A percentile compares a stretch with the other conserved stretches of the same genome.
These are phyloP conservation scores for Azorinus chamasolen DNA, from an alignment of 2,888 invertebrate genomes.

Conservation along the genomic window DNA sequence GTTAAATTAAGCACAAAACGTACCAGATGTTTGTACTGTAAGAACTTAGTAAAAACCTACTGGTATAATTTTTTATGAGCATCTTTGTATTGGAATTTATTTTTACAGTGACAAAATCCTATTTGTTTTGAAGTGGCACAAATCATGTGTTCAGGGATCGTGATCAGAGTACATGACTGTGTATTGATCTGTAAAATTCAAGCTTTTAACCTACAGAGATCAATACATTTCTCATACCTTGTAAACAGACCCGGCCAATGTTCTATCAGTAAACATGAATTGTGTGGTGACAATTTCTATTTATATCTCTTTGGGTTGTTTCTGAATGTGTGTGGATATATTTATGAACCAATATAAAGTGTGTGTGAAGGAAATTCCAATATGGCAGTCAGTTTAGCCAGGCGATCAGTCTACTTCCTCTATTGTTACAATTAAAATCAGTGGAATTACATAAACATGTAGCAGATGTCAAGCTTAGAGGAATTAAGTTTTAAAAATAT, in stretches of 20 bases:
- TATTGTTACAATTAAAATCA: not conserved
- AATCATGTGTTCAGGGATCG: too few relatives aligned
- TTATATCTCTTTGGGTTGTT: not conserved
- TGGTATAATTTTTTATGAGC: too few relatives aligned
- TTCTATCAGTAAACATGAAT: too few relatives aligned
- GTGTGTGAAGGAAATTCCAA: slow-evolving; percentile 44
- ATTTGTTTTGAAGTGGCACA: too few relatives aligned
- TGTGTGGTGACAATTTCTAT: slow-evolving; percentile 22
- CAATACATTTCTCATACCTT: slow-evolving; percentile 7
- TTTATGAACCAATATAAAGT: slow-evolving; percentile 3
- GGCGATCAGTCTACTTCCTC: slow-evolving; percentile 16
- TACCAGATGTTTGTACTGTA: too few relatives aligned
- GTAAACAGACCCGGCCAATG: too few relatives aligned
- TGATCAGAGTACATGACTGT: too few relatives aligned
- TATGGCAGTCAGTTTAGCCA: slow-evolving; percentile 29
- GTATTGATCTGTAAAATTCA: too few relatives aligned
- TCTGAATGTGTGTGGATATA: slow-evolving; percentile 1
- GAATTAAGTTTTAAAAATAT: slow-evolving; percentile 30
- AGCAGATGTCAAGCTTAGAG: not conserved
- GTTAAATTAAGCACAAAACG: too few relatives aligned
- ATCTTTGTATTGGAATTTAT: too few relatives aligned
- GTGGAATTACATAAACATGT: not conserved
- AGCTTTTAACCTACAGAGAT: slow-evolving; percentile 5
- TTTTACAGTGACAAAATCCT: too few relatives aligned
- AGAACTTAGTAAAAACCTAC: too few relatives aligned